phyloP scores from a whole-genome alignment of 2,888 invertebrate species.

The Cepaea hortensis region DNA sequence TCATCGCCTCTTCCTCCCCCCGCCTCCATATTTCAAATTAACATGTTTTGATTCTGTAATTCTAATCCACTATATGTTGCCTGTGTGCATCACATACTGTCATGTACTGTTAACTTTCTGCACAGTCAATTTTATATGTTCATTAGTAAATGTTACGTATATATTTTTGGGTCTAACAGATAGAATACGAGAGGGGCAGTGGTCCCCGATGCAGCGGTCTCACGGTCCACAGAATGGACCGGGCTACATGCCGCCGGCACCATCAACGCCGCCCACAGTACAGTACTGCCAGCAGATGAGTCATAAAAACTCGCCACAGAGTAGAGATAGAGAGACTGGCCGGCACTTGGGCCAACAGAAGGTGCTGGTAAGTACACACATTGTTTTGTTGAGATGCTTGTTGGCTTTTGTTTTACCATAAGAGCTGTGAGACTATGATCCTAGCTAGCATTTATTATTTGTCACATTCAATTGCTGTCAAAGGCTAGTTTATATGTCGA shows the following conservation, averaged over 20 bases:
- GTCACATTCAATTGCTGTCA: too few species aligned
- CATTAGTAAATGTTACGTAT: too few species aligned
- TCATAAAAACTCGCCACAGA: slow-evolving; percentile 49
- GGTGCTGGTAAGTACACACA: slow-evolving; percentile 34
- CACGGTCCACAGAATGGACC: slow-evolving; percentile 51
- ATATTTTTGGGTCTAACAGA: slow-evolving; percentile 49
- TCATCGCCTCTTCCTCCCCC: background rate
- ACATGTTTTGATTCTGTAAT: background rate
- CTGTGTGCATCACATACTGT: too few species aligned
- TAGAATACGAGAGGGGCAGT: slow-evolving; percentile 59
- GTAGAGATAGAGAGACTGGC: slow-evolving; percentile 33
- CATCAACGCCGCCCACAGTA: slow-evolving; percentile 57
- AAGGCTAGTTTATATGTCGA: too few species aligned
- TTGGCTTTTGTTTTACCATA: too few species aligned
- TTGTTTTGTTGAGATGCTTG: background rate
- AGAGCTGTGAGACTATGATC: too few species aligned
- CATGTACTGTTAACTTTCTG: too few species aligned
- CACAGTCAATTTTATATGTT: too few species aligned
- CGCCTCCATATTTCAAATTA: background rate
- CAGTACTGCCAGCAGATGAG: slow-evolving; percentile 43
- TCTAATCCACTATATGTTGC: too few species aligned
- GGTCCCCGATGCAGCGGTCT: slow-evolving; percentile 65
- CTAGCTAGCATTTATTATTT: too few species aligned
- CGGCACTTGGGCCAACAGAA: slow-evolving; percentile 17
- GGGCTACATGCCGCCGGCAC: slow-evolving; percentile 49